Base-by-base conservation (phyloP, 2,888 invertebrate species). In the Macrophya annulata region DNA sequence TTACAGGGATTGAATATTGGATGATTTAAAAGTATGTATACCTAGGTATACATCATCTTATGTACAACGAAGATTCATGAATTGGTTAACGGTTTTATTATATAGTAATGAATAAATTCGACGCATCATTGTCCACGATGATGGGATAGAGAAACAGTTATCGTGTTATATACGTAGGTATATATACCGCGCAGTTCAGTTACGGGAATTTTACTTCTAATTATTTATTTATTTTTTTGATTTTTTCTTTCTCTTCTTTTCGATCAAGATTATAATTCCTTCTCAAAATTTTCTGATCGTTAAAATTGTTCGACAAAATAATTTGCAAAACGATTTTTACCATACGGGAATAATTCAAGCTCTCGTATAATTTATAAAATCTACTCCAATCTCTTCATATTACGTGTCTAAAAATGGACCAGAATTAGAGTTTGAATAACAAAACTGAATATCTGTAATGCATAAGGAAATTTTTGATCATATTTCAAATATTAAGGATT, bases 91-190 rank as follows among this genome's bases (percentile, higher is more conserved):
- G 31, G 76, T 77, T 51, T 17, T 17, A 55, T 43, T 43, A 25
- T 74, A 74, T 74, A 17, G n/a, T 37, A 51, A 37, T 51, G 51
- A 10, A 51, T 77, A 77, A 77, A 77, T 77, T 77, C 55, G 77
- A 31, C 77, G 77, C 51, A 51, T 77, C 77, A 77, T 77, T 77
- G 77, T 77, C 43, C 77, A 55, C 77, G 48, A 77, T 77, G 77
- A 77, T 77, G 51, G 77, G 77, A 37, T 37, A n/a, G 72, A 77
- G 31, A 31, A 51, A 77, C 77, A 77, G 77, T 51, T 77, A 77
- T 1, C 6, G 17, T 12, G 6, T 25, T 77, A 77, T 43, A 9
- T 40, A 43, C 31, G 17, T 15, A 55, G 31, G 15, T 17, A 43
- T 43, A 72, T 4, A 48, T 72, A 17, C 43, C 10, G 21, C 9